Evolutionary conservation across 2,797 vertebrate genomes (phyloP).

Genomic region (Octomys mimax): DNA sequence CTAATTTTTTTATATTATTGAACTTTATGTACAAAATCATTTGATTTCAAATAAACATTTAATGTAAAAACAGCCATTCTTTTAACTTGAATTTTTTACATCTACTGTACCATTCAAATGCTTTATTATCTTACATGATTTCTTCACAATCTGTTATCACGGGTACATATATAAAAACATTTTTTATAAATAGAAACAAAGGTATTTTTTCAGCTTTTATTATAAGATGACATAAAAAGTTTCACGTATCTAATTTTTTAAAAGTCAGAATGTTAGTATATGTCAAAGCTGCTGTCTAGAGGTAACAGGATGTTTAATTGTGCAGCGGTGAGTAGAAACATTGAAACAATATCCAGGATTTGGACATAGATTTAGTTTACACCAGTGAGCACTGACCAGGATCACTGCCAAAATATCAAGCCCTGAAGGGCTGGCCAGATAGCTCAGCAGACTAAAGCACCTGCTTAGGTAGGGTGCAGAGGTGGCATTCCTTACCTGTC

Average conservation of each 20-base stretch:
- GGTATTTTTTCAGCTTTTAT: slow-evolving; percentile 93
- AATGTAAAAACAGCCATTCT: slow-evolving; percentile 91
- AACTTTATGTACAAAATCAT: slow-evolving; percentile 92
- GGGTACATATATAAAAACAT: slow-evolving; percentile 91
- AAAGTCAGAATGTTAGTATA: background rate
- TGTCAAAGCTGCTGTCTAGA: background rate
- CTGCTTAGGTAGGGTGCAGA: too few species aligned
- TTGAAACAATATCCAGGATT: background rate
- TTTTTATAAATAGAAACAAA: slow-evolving; percentile 97
- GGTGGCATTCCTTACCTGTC: too few species aligned
- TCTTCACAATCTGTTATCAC: slow-evolving; percentile 88
- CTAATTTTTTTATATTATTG: slow-evolving; percentile 84
- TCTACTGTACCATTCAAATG: slow-evolving; percentile 89
- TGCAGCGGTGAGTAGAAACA: too few species aligned
- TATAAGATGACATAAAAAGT: slow-evolving; percentile 94
- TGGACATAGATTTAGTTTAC: background rate
- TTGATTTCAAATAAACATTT: slow-evolving; percentile 91
- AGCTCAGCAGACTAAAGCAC: too few species aligned
- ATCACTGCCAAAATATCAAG: too few species aligned
- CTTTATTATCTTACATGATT: slow-evolving; percentile 88
- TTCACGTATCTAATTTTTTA: background rate
- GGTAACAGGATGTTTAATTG: background rate
- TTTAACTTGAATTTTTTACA: slow-evolving; percentile 87
- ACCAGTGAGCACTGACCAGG: background rate
- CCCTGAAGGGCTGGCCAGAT: too few species aligned